These are phyloP conservation scores for Watsonalla cultraria DNA, from an alignment of 2,888 invertebrate species.

Conservation along the genomic window DNA sequence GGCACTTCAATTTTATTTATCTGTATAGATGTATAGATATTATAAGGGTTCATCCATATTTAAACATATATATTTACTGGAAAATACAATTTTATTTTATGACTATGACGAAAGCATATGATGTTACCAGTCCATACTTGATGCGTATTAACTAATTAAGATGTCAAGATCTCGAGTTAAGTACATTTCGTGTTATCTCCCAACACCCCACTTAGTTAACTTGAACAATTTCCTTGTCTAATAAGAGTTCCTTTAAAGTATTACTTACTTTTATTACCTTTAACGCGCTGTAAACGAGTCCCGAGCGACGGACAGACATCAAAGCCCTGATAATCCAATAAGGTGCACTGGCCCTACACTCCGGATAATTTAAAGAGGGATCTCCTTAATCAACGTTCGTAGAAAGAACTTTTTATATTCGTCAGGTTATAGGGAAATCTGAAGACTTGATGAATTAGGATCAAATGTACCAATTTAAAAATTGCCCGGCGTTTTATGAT, in stretches of 20 bases:
- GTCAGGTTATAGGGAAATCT: conserved; percentile 49
- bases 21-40: too few relatives aligned
- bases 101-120: too few relatives aligned
- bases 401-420: conserved; percentile 55
- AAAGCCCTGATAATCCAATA: conserved; percentile 72
- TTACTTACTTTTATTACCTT: conserved; percentile 66
- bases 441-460: conserved; percentile 47
- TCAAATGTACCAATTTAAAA: conserved; percentile 23
- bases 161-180: neutral
- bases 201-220: conserved; percentile 49
- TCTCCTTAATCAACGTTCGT: conserved; percentile 60
- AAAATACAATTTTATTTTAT: too few relatives aligned
- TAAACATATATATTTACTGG: too few relatives aligned
- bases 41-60: too few relatives aligned
- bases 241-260: conserved; percentile 56
- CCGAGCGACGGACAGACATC: conserved; percentile 55
- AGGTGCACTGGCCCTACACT: conserved; percentile 55
- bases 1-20: too few relatives aligned
- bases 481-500: neutral
- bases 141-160: too few relatives aligned
- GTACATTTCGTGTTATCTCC: conserved; percentile 6
- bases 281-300: conserved; percentile 54
- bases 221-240: conserved; percentile 53
- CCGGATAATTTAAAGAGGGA: conserved; percentile 56
- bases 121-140: too few relatives aligned